A percentile compares a stretch with the other conserved stretches of the same genome.
These are phyloP conservation scores for Anseranas semipalmata DNA, from an alignment of 2,113 vertebrate species.

Conservation along the genomic window DNA sequence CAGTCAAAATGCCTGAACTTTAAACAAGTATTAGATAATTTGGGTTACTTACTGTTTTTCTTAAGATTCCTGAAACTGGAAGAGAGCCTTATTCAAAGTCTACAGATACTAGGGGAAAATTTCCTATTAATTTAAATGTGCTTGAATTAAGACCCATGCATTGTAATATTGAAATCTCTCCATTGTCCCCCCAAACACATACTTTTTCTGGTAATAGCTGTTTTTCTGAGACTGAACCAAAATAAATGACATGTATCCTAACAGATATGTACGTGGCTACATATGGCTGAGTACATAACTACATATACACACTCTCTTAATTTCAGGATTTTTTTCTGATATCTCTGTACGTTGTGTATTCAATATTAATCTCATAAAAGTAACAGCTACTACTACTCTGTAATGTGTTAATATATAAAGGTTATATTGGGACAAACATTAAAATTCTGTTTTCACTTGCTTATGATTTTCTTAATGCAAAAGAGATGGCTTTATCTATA, in stretches of 20 bases:
- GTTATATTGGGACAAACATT: background rate
- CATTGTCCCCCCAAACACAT: background rate
- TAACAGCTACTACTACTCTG: background rate
- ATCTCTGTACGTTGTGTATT: background rate
- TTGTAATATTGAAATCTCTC: background rate
- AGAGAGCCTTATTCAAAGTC: background rate
- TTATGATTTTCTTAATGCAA: background rate
- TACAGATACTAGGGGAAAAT: background rate
- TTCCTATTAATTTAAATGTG: background rate
- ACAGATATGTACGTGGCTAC: background rate
- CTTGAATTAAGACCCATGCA: background rate
- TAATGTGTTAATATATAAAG: background rate
- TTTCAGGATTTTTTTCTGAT: background rate
- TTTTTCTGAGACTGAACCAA: background rate
- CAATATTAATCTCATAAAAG: background rate
- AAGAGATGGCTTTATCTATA: background rate
- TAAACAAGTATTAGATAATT: background rate
- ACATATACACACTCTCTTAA: background rate
- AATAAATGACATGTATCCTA: background rate
- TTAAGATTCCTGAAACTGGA: background rate
- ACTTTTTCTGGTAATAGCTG: background rate
- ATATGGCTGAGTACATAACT: background rate
- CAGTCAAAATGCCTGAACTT: background rate
- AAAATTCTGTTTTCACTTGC: background rate
- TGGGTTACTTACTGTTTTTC: background rate